Evolutionary conservation across 2,888 invertebrate species (phyloP).

Genomic region (Galerucella calmariensis): DNA sequence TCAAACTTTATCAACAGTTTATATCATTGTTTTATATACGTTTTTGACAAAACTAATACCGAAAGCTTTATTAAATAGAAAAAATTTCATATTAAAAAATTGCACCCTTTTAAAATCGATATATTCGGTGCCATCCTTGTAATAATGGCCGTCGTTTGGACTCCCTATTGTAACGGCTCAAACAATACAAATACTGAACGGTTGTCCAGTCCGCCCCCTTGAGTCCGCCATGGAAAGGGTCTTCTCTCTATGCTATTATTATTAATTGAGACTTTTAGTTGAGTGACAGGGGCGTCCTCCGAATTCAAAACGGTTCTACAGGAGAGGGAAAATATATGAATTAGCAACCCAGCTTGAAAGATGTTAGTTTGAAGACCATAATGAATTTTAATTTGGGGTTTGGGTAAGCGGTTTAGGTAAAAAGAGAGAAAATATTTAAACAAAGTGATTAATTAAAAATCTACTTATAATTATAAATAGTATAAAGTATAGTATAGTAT

Average conservation of each 20-base stretch:
- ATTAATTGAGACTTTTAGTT: constrained; percentile 56
- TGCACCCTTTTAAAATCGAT: constrained; percentile 1
- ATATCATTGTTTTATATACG: too few relatives aligned
- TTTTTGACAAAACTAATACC: too few relatives aligned
- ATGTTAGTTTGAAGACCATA: neutral
- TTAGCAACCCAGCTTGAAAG: neutral
- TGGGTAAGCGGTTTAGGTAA: neutral
- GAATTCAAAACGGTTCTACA: constrained; percentile 10
- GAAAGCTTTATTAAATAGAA: too few relatives aligned
- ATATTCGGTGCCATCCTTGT: constrained; percentile 1
- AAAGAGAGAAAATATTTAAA: neutral
- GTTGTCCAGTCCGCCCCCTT: constrained; percentile 56
- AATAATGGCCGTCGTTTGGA: constrained; percentile 20
- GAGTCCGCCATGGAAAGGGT: constrained; percentile 51
- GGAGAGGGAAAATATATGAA: constrained; percentile 2
- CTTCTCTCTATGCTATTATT: constrained; percentile 51
- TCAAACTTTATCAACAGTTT: too few relatives aligned
- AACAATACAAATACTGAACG: constrained; percentile 56
- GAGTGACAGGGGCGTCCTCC: constrained; percentile 37
- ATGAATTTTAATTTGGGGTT: constrained; percentile 1
- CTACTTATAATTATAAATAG: too few relatives aligned
- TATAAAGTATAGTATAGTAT: too few relatives aligned
- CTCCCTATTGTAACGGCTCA: constrained; percentile 40
- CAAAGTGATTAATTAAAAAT: too few relatives aligned
- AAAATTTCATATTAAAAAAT: neutral